phyloP scores from a whole-genome alignment of 2,797 vertebrate species.

The Orientallactaga sibirica region DNA sequence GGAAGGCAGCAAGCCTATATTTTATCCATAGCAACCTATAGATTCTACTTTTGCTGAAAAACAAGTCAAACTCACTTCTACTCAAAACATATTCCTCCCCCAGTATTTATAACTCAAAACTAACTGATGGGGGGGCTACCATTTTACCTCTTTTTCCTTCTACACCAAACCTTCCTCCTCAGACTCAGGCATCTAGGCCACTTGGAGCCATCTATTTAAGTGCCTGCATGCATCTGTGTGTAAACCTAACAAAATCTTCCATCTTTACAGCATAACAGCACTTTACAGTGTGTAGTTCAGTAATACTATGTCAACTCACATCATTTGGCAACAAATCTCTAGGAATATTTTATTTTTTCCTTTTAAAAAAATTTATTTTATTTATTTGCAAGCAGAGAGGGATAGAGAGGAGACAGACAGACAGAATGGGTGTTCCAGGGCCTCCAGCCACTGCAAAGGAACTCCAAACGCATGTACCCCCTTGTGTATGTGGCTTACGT shows the following conservation, averaged over 20 bases:
- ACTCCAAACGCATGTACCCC: too few relatives aligned
- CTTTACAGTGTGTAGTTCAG: background rate
- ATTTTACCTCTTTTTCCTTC: background rate
- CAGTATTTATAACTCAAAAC: background rate
- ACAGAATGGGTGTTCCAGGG: too few relatives aligned
- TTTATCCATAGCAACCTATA: background rate
- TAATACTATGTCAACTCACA: background rate
- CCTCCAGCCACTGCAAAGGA: too few relatives aligned
- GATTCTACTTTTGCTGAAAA: slow-evolving; percentile 22
- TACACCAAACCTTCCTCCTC: background rate
- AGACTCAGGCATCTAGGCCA: background rate
- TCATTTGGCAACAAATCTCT: background rate
- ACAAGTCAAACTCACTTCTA: background rate
- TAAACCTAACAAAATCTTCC: background rate
- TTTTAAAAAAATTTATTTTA: too few relatives aligned
- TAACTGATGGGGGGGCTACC: background rate
- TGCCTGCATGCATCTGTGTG: background rate
- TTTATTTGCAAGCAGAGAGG: too few relatives aligned
- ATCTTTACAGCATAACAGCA: too few relatives aligned
- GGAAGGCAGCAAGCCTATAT: background rate
- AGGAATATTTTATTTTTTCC: background rate
- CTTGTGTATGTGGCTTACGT: too few relatives aligned
- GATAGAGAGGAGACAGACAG: too few relatives aligned
- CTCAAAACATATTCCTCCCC: background rate
- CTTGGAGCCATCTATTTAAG: background rate